Percentiles rank a stretch among this genome's conserved stretches.
phyloP scores from a whole-genome alignment of 2,888 invertebrate genomes.

The Euproctis similis region DNA sequence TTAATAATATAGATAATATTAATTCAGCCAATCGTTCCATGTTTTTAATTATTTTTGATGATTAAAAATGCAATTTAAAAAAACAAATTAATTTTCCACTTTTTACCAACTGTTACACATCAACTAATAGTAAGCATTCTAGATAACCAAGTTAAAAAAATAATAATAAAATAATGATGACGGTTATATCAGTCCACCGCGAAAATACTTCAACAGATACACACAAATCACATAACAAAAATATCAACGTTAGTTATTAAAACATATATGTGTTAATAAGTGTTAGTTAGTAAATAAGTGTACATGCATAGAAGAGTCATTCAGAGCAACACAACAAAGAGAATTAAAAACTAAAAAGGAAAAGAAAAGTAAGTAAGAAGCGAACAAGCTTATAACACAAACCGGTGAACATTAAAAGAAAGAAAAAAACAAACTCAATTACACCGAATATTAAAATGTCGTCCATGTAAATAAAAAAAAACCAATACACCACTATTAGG shows the following conservation, averaged over 20 bases:
- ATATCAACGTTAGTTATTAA: conserved; percentile 17
- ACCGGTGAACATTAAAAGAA: conserved; percentile 26
- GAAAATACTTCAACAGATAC: conserved; percentile 9
- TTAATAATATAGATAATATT: too few species aligned
- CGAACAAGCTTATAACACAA: conserved; percentile 42
- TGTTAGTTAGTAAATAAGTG: conserved; percentile 36
- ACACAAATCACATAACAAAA: conserved; percentile 10
- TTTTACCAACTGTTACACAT: too few species aligned
- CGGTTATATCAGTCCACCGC: conserved; percentile 11
- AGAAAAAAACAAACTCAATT: conserved; percentile 7
- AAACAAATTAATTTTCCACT: too few species aligned
- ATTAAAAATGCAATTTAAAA: too few species aligned
- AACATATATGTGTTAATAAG: conserved; percentile 32
- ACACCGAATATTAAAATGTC: conserved; percentile 24
- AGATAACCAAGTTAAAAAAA: too few species aligned
- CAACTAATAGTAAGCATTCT: too few species aligned
- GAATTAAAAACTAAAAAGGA: conserved; percentile 38
- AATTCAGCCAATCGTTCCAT: too few species aligned
- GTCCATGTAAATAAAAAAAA: conserved; percentile 45
- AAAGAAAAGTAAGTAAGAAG: conserved; percentile 42
- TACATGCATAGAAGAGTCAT: conserved; percentile 41
- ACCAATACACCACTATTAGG: conserved; percentile 62
- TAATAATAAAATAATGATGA: conserved; percentile 7
- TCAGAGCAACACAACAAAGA: conserved; percentile 64
- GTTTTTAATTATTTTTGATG: too few species aligned